Evolutionary conservation across 1,140 invertebrate species (phyloP), one percentile per base, ranked within the genome.

Genomic region (Bombus affinis): DNA sequence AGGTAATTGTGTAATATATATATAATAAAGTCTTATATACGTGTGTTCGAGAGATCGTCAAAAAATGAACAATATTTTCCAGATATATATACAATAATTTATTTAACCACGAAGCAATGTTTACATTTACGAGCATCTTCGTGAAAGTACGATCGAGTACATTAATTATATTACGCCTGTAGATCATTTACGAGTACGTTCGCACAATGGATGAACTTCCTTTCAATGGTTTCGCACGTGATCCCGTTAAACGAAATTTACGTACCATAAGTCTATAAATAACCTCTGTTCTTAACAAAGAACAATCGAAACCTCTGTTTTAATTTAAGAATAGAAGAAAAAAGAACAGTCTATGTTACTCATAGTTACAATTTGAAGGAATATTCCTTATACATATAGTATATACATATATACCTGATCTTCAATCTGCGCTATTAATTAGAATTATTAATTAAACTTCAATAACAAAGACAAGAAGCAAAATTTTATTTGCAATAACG

Each of bases 71-170:
- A 39, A 44, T 42, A 25, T 47, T 57, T 42, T 91, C 86, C 85
- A 90, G 89, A 82, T 95, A 94, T 94, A 87, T 95, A 53, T 53
- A 95, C 93, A 95, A 95, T 95, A 95, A 95, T 95, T 95, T 95
- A 95, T 94, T 94, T 94, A 87, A 92, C 88, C 89, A 91, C 88
- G 87, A 86, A 90, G 90, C 90, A 76, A 80, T 83, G 89, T 93
- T 92, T 95, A 95, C 93, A 93, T 93, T 94, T 94, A 95, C 94
- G 94, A 93, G 93, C 94, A 92, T 90, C 93, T 77, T 90, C 91
- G 86, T 86, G 72, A 90, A 77, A 89, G 89, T 91, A 91, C 92
- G 89, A 90, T 89, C 79, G 59, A 68, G 84, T 93, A 93, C 90
- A 85, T 85, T 81, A 73, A 82, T 73, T 82, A 82, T 82, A 82